Percentiles rank a stretch among this genome's conserved stretches.
Conservation (phyloP, 1,140 invertebrate species). For the Pachyrhynchus sulphureomaculatus region DNA sequence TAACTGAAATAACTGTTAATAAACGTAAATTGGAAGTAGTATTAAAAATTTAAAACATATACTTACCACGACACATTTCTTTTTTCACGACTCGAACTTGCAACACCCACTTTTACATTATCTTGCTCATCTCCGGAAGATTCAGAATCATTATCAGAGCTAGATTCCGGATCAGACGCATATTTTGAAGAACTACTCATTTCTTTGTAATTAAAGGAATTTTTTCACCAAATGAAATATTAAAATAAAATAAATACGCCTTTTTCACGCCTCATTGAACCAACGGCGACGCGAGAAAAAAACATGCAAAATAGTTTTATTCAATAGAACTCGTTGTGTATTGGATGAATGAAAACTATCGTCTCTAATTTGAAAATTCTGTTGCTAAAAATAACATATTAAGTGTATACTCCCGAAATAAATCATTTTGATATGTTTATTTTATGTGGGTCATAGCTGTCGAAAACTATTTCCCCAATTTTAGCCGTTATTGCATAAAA, state of each 20-base stretch:
- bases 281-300: neutral
- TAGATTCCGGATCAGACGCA: conserved; percentile 6
- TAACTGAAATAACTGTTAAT: no score
- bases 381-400: conserved; percentile 8
- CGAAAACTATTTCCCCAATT: neutral
- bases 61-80: conserved; percentile 17
- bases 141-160: conserved; percentile 12
- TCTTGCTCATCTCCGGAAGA: conserved; percentile 6
- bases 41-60: no score
- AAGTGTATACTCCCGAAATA: conserved; percentile 14
- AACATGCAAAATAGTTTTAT: neutral
- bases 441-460: neutral
- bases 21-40: no score
- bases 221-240: neutral
- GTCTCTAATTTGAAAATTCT: conserved; percentile 3
- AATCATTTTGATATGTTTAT: conserved; percentile 10
- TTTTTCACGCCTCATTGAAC: neutral
- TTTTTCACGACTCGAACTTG: conserved; percentile 3
- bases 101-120: neutral
- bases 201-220: neutral
- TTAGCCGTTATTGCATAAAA: neutral
- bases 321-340: conserved; percentile 5
- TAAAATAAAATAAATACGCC: neutral
- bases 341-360: conserved; percentile 14
- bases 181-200: neutral